phyloP scores from a whole-genome alignment of 2,888 invertebrate species.

The Cerceris rybyensis region DNA sequence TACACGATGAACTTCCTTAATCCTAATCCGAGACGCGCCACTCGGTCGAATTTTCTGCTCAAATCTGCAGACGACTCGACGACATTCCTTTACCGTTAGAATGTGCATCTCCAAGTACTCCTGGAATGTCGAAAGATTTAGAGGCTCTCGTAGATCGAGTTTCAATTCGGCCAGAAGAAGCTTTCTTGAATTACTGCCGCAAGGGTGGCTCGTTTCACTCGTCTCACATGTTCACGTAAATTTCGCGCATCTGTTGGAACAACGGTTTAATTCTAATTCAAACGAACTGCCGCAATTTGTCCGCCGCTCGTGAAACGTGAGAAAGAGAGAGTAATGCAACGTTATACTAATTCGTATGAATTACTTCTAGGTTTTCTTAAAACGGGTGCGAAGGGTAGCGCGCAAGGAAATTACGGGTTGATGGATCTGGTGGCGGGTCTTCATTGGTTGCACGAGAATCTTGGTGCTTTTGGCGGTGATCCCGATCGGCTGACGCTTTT shows the following conservation, averaged over 20 bases:
- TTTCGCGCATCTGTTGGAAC: background rate
- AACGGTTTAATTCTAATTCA: conserved; percentile 7
- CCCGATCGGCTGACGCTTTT: conserved; percentile 95
- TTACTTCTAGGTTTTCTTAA: conserved; percentile 91
- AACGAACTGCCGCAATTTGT: conserved; percentile 9
- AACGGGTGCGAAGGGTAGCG: conserved; percentile 93
- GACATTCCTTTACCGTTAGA: background rate
- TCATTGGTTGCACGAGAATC: conserved; percentile 97
- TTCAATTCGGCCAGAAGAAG: background rate
- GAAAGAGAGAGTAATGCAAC: background rate
- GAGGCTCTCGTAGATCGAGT: background rate
- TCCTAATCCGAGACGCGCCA: no score
- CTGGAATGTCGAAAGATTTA: background rate
- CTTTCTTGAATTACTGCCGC: no score
- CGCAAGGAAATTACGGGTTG: conserved; percentile 95
- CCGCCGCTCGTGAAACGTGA: background rate
- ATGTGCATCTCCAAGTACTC: background rate
- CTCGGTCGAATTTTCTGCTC: background rate
- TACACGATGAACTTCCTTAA: no score
- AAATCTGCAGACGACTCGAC: background rate
- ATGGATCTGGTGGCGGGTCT: conserved; percentile 97
- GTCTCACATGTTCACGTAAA: no score
- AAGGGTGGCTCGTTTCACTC: no score
- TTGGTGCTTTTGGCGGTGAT: conserved; percentile 97
- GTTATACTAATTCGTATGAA: conserved; percentile 28